Evolutionary conservation across 2,888 invertebrate genomes (phyloP), one percentile per base, ranked within the genome.

Genomic region (Asteroscopus sphinx): DNA sequence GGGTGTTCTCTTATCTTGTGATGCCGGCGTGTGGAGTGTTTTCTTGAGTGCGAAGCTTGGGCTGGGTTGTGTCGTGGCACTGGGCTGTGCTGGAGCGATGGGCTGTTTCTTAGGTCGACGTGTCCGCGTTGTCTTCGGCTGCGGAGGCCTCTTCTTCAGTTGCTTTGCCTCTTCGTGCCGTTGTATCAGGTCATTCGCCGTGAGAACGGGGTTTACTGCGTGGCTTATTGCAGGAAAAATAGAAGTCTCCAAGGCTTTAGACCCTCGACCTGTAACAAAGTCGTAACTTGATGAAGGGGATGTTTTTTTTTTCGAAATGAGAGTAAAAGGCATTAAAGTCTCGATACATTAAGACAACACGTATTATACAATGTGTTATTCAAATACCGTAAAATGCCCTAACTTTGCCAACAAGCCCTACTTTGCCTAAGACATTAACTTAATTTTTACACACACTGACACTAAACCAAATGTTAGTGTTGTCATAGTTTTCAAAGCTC

Each of bases 101-200:
- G 56, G 36, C 41, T 55, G 58, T 53, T 59, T 46, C 0, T 48
- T 57, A 26, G 12, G 42, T n/a, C 9, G 41, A 4, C 11, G 15
- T 44, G 7, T 60, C n/a, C n/a, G 26, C 13, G 15, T 48, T 0
- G 25, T 1, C 2, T 36, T 21, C 1, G 26, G 5, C 9, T 42
- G 12, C 6, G 21, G 8, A 9, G 1, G 0, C 13, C 54, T 56
- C 11, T 30, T 32, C 3, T 17, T 15, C 9, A 1, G 37, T 1
- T 33, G 26, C n/a, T 76, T 82, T 1, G 48, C 32, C 39, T 78
- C 73, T 2, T 74, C 54, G 1, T 85, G 83, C 1, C 75, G 74
- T n/a, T 77, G 65, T 32, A 91, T 73, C n/a, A 90, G 53, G 0
- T 88, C 85, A 61, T 91, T 81, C 1, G 86, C 88, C 0, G 88